Evolutionary conservation across 2,888 invertebrate genomes (phyloP).

Genomic region (Drosophila kambysellisi): DNA sequence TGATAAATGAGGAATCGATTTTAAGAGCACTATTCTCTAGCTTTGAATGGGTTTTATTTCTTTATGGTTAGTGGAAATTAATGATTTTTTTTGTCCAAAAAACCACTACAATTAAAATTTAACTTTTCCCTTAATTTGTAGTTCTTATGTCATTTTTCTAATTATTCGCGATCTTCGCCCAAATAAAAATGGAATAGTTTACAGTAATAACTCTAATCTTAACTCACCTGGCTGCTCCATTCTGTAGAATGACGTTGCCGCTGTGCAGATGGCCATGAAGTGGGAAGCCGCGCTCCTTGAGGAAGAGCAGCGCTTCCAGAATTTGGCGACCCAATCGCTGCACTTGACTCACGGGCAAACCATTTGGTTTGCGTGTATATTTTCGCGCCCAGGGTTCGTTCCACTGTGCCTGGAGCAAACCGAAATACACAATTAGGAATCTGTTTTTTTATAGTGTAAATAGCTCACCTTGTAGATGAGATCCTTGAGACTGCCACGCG

Average conservation of each 20-base stretch:
- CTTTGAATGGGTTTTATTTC: too few species aligned
- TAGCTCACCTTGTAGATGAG: slow-evolving; percentile 92
- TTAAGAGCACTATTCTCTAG: neutral
- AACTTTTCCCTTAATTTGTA: neutral
- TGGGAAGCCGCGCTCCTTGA: slow-evolving; percentile 94
- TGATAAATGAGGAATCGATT: neutral
- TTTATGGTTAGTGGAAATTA: too few species aligned
- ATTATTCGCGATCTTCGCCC: neutral
- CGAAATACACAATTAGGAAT: slow-evolving; percentile 35
- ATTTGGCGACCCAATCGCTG: slow-evolving; percentile 95
- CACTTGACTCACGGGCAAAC: slow-evolving; percentile 91
- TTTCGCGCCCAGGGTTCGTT: slow-evolving; percentile 92
- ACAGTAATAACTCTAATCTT: neutral
- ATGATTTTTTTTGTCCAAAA: too few species aligned
- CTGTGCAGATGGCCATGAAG: slow-evolving; percentile 94
- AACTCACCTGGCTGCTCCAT: slow-evolving; percentile 93
- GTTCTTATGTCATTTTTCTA: too few species aligned
- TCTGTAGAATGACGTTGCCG: slow-evolving; percentile 96
- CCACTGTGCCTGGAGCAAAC: slow-evolving; percentile 88
- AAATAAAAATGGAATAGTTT: slow-evolving; percentile 16
- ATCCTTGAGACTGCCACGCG: slow-evolving; percentile 94
- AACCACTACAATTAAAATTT: too few species aligned
- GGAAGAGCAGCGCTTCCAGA: slow-evolving; percentile 93
- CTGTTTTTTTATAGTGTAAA: neutral
- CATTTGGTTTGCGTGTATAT: slow-evolving; percentile 89